Base-by-base conservation (phyloP, 2,888 invertebrate species). In the Strigamia maritima region DNA sequence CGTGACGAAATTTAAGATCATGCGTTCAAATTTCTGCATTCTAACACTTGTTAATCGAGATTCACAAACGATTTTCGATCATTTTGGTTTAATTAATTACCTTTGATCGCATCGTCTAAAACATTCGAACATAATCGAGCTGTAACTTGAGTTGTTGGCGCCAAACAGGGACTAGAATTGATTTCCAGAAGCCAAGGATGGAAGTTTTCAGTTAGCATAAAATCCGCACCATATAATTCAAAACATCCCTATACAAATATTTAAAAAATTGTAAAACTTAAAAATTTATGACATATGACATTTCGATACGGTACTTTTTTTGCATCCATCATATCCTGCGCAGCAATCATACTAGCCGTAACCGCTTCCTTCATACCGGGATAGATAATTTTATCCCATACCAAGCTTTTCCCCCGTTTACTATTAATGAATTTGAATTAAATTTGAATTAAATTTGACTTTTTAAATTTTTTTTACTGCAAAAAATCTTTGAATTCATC, bases 181-280 rank as follows among this genome's bases (percentile, higher is more conserved):
- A 97, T 95, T 88, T 97, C 97, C 83, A 97, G 93, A 81, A 97
- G 87, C 92, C 95, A 95, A 0, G 95, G 95, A n/a, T 22, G 26
- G 22, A 54, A 93, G 83, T 94, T 91, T 83, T 94, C 92, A 80
- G 93, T 92, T 49, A 97, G 86, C 89, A 97, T 92, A 85, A 97
- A 97, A 87, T 97, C 97, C 78, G 95, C 95, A 7, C 96, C 97
- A 84, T 94, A 96, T 49, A 95, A 85, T 86, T 97, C 96, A 86
- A 95, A 97, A 79, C 92, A 91, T 83, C 93, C 93, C 83, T 90
- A n/a, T n/a, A n/a, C n/a, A n/a, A 90, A 65, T 49, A 49, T 49
- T 65, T 24, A 65, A 22, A 24, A 65, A 65, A n/a, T n/a, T n/a
- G n/a, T n/a, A n/a, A n/a, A n/a, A n/a, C n/a, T n/a, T 65, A 16